Evolutionary conservation across 2,888 invertebrate genomes (phyloP), one percentile per base, ranked within the genome.

Genomic region (Xestia xanthographa): DNA sequence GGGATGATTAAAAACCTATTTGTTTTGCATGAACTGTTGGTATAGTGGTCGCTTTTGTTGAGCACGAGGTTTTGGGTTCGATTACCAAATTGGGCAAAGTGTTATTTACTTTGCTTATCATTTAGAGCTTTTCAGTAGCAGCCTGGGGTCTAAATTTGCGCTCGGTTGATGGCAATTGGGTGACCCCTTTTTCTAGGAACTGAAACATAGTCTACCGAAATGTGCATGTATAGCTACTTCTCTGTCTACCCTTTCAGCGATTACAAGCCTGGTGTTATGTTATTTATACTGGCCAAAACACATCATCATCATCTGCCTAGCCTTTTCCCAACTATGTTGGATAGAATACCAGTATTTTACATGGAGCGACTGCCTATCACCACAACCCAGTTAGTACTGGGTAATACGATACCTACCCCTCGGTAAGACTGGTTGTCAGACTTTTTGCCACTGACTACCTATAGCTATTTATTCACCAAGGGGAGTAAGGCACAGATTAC

Each of bases 221-320:
- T 5, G n/a, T 53, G n/a, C n/a, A n/a, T n/a, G n/a, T n/a, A n/a
- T n/a, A 0, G 5, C 11, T 17, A 1, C 1, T 8, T 4, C 0
- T 29, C 29, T 17, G 8, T 29, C 17, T 58, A 17, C 56, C 56
- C 26, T 9, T 26, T 56, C 29, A 58, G 8, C 3, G 29, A 29
- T 20, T 3, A 8, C 58, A 29, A 8, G 8, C 29, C 29, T 17
- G 17, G 8, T 60, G 20, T 20, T 29, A 58, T 29, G 8, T 58
- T 58, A 26, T 26, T 56, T 56, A 26, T 14, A 14, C 34, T 3
- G 4, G 34, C 4, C 12, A 26, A 26, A n/a, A n/a, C n/a, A n/a
- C n/a, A n/a, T n/a, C n/a, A n/a, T n/a, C n/a, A n/a, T n/a, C n/a
- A n/a, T n/a, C n/a, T n/a, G n/a, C n/a, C n/a, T n/a, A n/a, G n/a